phyloP scores from a whole-genome alignment of 2,888 invertebrate species.

The Hesperia comma region DNA sequence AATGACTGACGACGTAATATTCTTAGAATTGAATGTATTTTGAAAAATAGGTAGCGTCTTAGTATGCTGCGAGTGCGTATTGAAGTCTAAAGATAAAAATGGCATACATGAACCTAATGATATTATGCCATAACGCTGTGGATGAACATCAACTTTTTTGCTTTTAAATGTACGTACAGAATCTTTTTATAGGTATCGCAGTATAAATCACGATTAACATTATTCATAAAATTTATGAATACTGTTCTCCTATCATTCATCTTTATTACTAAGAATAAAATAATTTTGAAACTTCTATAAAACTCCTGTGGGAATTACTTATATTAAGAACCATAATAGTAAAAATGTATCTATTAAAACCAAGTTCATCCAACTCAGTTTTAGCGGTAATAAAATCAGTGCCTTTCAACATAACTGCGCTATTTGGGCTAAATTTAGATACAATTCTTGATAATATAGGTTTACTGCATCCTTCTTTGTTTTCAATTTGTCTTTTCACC shows the following conservation, averaged over 20 bases:
- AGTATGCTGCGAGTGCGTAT: neutral
- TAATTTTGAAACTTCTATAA: neutral
- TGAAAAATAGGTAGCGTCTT: conserved; percentile 9
- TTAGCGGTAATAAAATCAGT: no score
- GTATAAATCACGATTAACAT: neutral
- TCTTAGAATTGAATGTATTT: conserved; percentile 29
- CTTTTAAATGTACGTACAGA: neutral
- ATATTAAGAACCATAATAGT: no score
- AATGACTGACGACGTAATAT: conserved; percentile 31
- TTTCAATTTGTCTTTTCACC: no score
- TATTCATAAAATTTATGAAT: neutral
- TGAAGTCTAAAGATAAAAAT: neutral
- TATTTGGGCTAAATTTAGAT: no score
- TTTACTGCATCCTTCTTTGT: no score
- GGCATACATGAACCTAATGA: neutral
- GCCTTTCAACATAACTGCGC: no score
- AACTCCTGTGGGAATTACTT: neutral
- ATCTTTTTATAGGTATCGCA: neutral
- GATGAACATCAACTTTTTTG: neutral
- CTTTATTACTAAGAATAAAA: neutral
- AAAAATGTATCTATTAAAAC: no score
- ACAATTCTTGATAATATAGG: no score
- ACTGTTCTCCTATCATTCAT: neutral
- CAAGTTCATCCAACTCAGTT: no score
- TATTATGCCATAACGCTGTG: neutral